Conservation (phyloP, 2,113 vertebrate species). For the Xerus inauris region DNA sequence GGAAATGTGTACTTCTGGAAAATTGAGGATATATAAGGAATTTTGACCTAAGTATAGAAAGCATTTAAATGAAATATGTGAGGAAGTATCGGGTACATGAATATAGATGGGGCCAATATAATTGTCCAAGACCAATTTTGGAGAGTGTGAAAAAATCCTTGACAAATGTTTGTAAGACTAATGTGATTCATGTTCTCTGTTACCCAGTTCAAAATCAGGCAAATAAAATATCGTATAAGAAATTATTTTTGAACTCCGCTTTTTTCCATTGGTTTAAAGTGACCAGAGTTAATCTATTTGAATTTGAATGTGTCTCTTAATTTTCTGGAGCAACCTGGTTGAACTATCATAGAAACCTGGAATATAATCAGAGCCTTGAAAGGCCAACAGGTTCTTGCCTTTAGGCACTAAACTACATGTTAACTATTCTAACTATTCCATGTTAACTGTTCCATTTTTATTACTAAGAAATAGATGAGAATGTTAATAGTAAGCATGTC, state of each 20-base stretch:
- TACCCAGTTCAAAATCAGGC: slow-evolving; percentile 21
- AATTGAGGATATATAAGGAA: not conserved
- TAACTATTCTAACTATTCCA: not conserved
- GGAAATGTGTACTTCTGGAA: slow-evolving; percentile 9
- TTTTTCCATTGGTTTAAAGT: not conserved
- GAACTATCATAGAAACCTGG: not conserved
- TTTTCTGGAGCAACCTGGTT: not conserved
- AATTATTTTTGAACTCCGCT: not conserved
- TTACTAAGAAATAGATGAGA: slow-evolving; percentile 17
- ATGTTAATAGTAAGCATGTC: not conserved
- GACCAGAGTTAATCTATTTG: not conserved
- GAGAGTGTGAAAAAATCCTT: not conserved
- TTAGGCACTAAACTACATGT: not conserved
- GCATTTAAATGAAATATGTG: not conserved
- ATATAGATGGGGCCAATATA: not conserved
- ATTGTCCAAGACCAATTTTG: not conserved
- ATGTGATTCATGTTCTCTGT: not conserved
- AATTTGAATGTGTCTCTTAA: not conserved
- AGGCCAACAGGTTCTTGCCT: not conserved
- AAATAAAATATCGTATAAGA: slow-evolving; percentile 1
- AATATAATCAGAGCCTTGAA: not conserved
- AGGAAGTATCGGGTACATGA: not conserved
- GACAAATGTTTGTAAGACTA: slow-evolving; percentile 12
- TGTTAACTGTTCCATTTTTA: not conserved
- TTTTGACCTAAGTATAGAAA: not conserved